A percentile compares a stretch with the other conserved stretches of the same genome.
These are phyloP conservation scores for Xylota segnis DNA, from an alignment of 2,888 invertebrate genomes.

Conservation along the genomic window DNA sequence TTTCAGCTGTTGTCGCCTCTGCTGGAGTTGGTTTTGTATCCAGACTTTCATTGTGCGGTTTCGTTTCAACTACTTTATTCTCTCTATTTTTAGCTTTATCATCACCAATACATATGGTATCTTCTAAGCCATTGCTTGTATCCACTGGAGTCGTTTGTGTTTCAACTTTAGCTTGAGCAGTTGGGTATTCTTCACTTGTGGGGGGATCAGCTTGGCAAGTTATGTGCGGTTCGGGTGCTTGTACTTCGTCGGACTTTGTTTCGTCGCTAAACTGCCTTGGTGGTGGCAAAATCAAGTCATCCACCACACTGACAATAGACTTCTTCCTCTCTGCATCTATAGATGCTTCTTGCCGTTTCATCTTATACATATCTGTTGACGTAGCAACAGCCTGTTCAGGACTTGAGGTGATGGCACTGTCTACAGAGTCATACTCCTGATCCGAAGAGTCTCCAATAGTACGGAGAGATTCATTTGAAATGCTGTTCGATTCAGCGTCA, in stretches of 20 bases:
- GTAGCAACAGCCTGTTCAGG: neutral
- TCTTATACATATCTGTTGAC: neutral
- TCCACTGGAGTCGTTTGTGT: constrained; percentile 35
- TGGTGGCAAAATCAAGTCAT: constrained; percentile 49
- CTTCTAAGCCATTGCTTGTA: neutral
- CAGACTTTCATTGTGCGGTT: constrained; percentile 1
- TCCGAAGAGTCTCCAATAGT: constrained; percentile 48
- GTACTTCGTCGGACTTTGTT: neutral
- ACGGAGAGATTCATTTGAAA: constrained; percentile 57
- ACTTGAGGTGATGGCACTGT: neutral
- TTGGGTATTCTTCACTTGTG: neutral
- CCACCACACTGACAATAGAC: neutral
- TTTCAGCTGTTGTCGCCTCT: neutral
- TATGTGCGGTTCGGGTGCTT: constrained; percentile 39
- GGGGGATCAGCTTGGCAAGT: neutral
- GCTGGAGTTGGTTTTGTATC: neutral
- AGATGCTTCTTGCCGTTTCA: neutral
- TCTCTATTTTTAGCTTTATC: neutral
- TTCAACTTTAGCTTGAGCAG: constrained; percentile 1
- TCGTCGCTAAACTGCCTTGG: constrained; percentile 57
- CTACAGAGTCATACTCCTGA: constrained; percentile 2
- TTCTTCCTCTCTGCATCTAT: neutral
- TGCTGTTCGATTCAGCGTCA: constrained; percentile 27
- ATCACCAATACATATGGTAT: neutral
- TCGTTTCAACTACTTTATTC: neutral